Conservation (phyloP, 2,113 vertebrate species). For the Oriolus oriolus region DNA sequence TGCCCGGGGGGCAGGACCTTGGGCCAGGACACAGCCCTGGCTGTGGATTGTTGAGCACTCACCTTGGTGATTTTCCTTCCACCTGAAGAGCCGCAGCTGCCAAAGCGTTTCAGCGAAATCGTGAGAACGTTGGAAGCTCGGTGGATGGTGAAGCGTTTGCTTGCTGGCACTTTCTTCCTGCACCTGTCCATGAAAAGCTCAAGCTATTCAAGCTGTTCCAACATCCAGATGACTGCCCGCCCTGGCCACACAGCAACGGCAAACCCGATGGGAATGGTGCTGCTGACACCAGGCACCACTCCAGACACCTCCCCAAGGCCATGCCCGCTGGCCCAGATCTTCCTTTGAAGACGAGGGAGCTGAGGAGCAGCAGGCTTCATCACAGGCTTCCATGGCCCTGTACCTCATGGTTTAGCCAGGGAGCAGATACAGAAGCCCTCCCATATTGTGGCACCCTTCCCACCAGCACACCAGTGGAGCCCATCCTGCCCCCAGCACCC, state of each 20-base stretch:
- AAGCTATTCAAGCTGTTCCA: background rate
- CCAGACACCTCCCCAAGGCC: background rate
- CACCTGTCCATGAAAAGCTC: conserved; percentile 71
- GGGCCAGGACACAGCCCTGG: background rate
- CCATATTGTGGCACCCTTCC: accelerated
- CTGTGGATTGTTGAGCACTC: background rate
- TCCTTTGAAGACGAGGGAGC: background rate
- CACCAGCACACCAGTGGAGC: accelerated
- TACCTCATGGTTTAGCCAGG: accelerated
- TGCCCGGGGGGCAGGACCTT: background rate
- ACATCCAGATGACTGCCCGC: background rate
- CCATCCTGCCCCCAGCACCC: background rate
- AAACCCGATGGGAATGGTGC: background rate
- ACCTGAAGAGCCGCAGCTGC: conserved; percentile 1
- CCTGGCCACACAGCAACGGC: background rate
- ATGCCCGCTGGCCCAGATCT: background rate
- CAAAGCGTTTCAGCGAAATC: conserved; percentile 90
- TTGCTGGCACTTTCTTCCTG: conserved; percentile 92
- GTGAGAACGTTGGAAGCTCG: conserved; percentile 89
- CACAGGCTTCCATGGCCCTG: accelerated
- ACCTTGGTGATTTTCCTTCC: conserved; percentile 97
- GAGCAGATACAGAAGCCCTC: background rate
- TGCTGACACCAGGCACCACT: background rate
- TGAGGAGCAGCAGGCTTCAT: background rate
- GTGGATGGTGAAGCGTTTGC: conserved; percentile 91